Base-by-base conservation (phyloP, 2,113 vertebrate genomes). In the Eurypyga helias region DNA sequence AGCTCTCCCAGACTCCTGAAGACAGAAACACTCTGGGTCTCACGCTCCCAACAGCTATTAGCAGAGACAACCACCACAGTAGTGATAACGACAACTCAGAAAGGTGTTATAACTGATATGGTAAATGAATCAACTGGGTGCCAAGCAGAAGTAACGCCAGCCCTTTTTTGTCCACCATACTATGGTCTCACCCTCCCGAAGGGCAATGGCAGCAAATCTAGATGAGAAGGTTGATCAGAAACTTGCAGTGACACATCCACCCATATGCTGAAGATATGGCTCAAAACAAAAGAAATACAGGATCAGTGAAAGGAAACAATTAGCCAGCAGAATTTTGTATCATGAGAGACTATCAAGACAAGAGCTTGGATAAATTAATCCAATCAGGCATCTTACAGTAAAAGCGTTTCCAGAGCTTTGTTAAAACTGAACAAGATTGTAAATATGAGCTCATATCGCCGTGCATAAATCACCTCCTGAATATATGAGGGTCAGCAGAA, bases 291-390 rank as follows among this genome's bases (percentile, higher is more conserved):
- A 38, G 16, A 84, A 25, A 64, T 1, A 7, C 5, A 13, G 58
- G 20, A 75, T 60, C 24, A 26, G 26, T 10, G 49, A 71, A 78
- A 75, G 65, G 34, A 57, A 89, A 51, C 71, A 57, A 80, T 52
- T 11, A 84, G 57, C 29, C 84, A 76, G 66, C 38, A 65, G 73
- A 83, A 82, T 79, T 89, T 66, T 67, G 81, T 73, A 25, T 49
- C 48, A 16, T 2, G 31, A 77, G 73, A 94, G 81, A 57, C 38
- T 4, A 33, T 12, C 0, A 0, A 89, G 83, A 82, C 45, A 13
- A 81, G 94, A 58, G 65, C 57, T 60, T 10, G 38, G 96, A 62
- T n/a, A 79, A 91, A 95, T 79, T 24, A 80, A 78, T 46, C 60
- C 57, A 78, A 83, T 51, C 18, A 2, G 61, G 49, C 48, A 33